Evolutionary conservation across 35 echinoderm and acorn worm species (phyloP), one percentile per base, ranked within the genome.

Genomic region (Heliocidaris erythrogramma): DNA sequence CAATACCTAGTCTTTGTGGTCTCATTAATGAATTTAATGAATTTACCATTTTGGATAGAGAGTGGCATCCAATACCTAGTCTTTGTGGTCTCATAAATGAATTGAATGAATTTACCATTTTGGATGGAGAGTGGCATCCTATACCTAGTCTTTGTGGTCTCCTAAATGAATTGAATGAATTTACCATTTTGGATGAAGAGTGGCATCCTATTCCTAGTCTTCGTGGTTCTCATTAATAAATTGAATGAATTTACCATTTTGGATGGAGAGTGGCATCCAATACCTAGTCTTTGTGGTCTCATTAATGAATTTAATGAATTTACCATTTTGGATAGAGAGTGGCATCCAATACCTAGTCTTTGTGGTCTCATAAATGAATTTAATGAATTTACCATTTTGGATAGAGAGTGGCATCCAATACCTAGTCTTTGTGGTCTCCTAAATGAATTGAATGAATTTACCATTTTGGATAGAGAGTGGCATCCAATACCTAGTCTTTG

Each of bases 181-280:
- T 47, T 89, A 89, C 87, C 87, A 89, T 89, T 17, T 89, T 32
- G 17, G 24, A 48, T n/a, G 87, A 31, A 89, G 87, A 89, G 87
- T 27, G 31, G 32, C 87, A 89, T 32, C 87, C 87, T 47, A 48
- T 89, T 9, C 87, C 87, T 5, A 17, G 29, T 89, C 87, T 32
- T 24, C 13, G 30, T 35, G 87, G 87, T n/a, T 89, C 32, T 89
- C 87, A 89, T 89, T n/a, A n/a, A n/a, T n/a, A n/a, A n/a, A n/a
- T n/a, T n/a, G n/a, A n/a, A 84, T 84, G 69, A 4, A 18, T 16
- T 47, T 89, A 89, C 87, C 87, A 89, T 89, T 17, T 89, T 32
- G 17, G 24, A 48, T n/a, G 87, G 87, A 89, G 87, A 89, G 87
- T 27, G 31, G 32, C 87, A 89, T 32, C 87, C 87, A 17, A 48